Percentiles rank a stretch among this genome's conserved stretches.
phyloP scores from a whole-genome alignment of 2,888 invertebrate genomes.

The Bedellia somnulentella region DNA sequence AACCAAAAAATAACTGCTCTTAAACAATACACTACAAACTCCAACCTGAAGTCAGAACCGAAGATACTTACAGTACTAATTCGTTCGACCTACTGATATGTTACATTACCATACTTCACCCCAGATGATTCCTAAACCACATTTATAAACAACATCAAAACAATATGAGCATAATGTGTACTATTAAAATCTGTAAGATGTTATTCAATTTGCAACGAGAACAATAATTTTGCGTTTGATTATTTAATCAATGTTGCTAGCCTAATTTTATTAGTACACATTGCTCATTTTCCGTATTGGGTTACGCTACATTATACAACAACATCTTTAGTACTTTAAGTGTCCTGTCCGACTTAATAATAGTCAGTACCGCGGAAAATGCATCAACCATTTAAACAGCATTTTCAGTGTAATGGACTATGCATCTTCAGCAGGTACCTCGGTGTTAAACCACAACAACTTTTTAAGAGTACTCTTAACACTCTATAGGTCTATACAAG shows the following conservation, averaged over 20 bases:
- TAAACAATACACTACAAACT: constrained; percentile 9
- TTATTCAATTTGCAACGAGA: no score
- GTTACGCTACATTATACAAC: constrained; percentile 31
- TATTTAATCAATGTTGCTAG: no score
- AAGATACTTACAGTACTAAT: constrained; percentile 60
- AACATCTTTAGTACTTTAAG: constrained; percentile 51
- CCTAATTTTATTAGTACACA: no score
- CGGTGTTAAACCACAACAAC: no score
- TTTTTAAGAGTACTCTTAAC: constrained; percentile 34
- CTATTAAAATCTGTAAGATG: no score
- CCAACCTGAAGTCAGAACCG: constrained; percentile 29
- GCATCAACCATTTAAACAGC: not conserved
- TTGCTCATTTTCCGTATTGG: no score
- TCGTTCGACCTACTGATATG: constrained; percentile 49
- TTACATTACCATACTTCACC: constrained; percentile 20
- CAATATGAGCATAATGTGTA: no score
- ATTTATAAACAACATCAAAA: constrained; percentile 59
- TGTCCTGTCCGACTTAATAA: constrained; percentile 43
- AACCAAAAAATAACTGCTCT: constrained; percentile 21
- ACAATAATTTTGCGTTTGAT: no score
- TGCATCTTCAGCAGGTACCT: no score
- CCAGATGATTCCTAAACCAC: constrained; percentile 54
- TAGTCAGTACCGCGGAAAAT: constrained; percentile 12
- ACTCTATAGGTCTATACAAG: constrained; percentile 19
- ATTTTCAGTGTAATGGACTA: no score